Evolutionary conservation across 92 coral and sea anemone species (phyloP), one percentile per base, ranked within the genome.

Genomic region (Porites divaricata): DNA sequence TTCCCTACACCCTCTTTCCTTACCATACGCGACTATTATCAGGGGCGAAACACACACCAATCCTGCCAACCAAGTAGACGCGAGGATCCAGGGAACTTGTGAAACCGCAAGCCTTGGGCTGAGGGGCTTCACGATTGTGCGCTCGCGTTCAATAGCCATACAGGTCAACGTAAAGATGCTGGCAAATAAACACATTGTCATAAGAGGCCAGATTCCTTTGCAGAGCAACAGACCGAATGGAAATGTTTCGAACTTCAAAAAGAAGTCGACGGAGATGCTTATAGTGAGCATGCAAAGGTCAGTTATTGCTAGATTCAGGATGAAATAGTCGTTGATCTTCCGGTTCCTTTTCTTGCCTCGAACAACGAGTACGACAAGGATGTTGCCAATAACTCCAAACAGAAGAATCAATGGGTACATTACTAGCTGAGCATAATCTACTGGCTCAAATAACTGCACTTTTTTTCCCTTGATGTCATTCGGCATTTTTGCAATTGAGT

Each of bases 121-220:
- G 75, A 92, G 78, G 49, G 97, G 90, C 77, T 75, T 89, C 61
- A 85, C 91, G 16, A 93, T 83, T 17, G 94, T 89, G 58, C 93
- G 88, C 74, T 88, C 81, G 28, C 97, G 87, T 53, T 93, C 97
- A 45, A 91, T 63, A 13, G 97, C 95, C 97, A 93, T 93, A 28
- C 90, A 91, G 12, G 97, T 93, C 48, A 93, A 81, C 22, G 97
- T 93, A 22, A 93, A 88, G 14, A 93, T 85, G 67, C 97, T 91
- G 1, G 97, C 77, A 26, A 93, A 84, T 16, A 93, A 85, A 0
- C 88, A 89, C 64, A 87, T 85, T 5, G 97, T 91, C 97, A 93
- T 93, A 0, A 91, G 85, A 22, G 97, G 97, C 97, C 97, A 93
- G 25, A 93, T 59, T 24, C 93, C 88, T 67, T 93, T 93, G 84